These are phyloP conservation scores for Ptyas mucosa DNA, from an alignment of 2,113 vertebrate species.

Conservation along the genomic window DNA sequence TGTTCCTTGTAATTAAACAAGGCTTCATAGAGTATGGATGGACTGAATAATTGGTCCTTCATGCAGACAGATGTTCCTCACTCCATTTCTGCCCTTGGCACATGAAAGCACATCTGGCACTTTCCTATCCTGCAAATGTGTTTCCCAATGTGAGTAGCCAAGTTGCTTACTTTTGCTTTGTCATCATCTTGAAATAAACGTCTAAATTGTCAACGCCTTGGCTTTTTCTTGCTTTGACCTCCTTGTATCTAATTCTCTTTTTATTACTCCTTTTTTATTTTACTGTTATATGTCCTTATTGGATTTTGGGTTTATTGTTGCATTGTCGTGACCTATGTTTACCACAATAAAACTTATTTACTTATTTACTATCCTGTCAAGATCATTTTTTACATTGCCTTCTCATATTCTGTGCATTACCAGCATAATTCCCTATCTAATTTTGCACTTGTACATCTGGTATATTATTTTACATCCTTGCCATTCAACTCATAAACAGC, in stretches of 20 bases:
- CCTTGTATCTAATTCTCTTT: not conserved
- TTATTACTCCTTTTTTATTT: not conserved
- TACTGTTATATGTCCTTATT: not conserved
- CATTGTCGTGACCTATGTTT: not conserved
- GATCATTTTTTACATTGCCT: not conserved
- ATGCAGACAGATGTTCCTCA: not conserved
- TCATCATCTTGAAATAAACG: not conserved
- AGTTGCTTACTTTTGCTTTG: not conserved
- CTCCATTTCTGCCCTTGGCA: not conserved
- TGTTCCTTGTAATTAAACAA: not conserved
- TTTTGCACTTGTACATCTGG: not conserved
- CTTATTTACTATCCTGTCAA: not conserved
- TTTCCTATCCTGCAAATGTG: not conserved
- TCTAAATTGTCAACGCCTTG: not conserved
- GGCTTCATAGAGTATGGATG: not conserved
- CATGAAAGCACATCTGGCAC: not conserved
- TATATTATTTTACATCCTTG: not conserved
- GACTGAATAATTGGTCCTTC: not conserved
- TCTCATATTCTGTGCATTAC: not conserved
- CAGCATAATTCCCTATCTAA: not conserved
- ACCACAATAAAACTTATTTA: not conserved
- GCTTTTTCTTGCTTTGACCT: not conserved
- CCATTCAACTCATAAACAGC: not conserved
- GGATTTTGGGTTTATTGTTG: not conserved
- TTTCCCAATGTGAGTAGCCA: not conserved